Conservation (phyloP, 1,140 invertebrate genomes). For the Drosophila sproati region DNA sequence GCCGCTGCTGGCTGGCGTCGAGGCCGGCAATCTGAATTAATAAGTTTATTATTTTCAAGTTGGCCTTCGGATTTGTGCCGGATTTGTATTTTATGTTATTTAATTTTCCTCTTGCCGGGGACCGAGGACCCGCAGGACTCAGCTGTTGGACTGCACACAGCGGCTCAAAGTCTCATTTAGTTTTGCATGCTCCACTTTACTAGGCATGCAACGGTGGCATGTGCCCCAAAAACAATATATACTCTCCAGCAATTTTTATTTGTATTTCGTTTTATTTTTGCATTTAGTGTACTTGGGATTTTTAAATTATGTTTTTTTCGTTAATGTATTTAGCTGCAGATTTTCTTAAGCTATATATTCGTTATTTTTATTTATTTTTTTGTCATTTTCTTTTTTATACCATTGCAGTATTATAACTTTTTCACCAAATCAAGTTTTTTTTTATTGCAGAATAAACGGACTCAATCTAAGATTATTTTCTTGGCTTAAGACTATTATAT, state of each 20-base stretch:
- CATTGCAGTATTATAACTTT: not conserved
- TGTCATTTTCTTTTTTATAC: slow-evolving; percentile 8
- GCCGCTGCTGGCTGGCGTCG: slow-evolving; percentile 31
- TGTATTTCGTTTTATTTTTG: slow-evolving; percentile 48
- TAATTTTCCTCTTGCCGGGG: slow-evolving; percentile 55
- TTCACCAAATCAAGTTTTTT: not conserved
- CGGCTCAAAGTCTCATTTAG: slow-evolving; percentile 73
- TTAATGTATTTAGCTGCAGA: slow-evolving; percentile 43
- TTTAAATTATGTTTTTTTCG: slow-evolving; percentile 29
- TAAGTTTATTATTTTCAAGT: slow-evolving; percentile 72
- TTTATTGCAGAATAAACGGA: not conserved
- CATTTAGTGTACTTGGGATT: slow-evolving; percentile 54
- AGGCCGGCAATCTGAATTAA: slow-evolving; percentile 66
- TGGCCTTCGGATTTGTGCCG: slow-evolving; percentile 47
- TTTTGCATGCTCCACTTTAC: slow-evolving; percentile 19
- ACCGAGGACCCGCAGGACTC: slow-evolving; percentile 36
- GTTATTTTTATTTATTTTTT: slow-evolving; percentile 36
- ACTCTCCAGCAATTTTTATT: slow-evolving; percentile 25
- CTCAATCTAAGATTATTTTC: too few species aligned
- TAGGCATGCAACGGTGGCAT: not conserved
- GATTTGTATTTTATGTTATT: slow-evolving; percentile 78
- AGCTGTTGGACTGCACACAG: slow-evolving; percentile 57
- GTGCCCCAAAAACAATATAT: slow-evolving; percentile 11
- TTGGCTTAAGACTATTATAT: not conserved
- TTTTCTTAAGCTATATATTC: slow-evolving; percentile 47